A percentile compares a stretch with the other conserved stretches of the same genome.
These are phyloP conservation scores for Gadopsis bispinosus DNA, from an alignment of 2,797 vertebrate species.

Conservation along the genomic window DNA sequence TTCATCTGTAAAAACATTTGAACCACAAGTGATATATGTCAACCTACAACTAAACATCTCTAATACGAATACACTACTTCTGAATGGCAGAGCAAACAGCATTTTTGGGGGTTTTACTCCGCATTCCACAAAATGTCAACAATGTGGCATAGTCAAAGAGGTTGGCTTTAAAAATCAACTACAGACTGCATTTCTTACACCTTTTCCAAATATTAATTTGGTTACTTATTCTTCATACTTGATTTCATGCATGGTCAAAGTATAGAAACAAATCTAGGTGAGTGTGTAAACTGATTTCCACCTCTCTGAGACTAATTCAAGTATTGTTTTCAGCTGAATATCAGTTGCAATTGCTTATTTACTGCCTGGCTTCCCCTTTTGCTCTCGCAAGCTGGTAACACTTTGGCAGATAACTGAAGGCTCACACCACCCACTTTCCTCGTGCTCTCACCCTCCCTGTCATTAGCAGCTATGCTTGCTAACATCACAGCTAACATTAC, in stretches of 20 bases:
- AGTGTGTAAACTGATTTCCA: neutral
- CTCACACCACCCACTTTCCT: conserved; percentile 78
- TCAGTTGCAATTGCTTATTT: conserved; percentile 55
- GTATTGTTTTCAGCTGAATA: conserved; percentile 55
- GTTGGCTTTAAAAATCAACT: conserved; percentile 10
- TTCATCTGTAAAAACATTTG: conserved; percentile 27
- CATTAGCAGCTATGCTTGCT: conserved; percentile 61
- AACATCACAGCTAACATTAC: conserved; percentile 79
- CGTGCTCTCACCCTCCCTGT: conserved; percentile 65
- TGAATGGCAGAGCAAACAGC: conserved; percentile 9
- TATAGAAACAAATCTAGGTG: conserved; percentile 1
- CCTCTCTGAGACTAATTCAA: conserved; percentile 28
- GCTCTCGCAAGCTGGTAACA: conserved; percentile 36
- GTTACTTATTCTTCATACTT: neutral
- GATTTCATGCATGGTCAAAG: neutral
- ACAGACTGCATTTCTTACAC: neutral
- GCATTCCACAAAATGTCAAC: conserved; percentile 28
- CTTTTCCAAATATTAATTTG: neutral
- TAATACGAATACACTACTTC: neutral
- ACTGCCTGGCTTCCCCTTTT: conserved; percentile 44
- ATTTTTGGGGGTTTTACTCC: conserved; percentile 18
- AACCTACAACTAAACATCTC: neutral
- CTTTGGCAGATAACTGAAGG: conserved; percentile 60
- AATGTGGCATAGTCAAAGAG: neutral
- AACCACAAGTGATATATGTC: neutral